Evolutionary conservation across 2,113 vertebrate genomes (phyloP).

Genomic region (Ailurus styani): DNA sequence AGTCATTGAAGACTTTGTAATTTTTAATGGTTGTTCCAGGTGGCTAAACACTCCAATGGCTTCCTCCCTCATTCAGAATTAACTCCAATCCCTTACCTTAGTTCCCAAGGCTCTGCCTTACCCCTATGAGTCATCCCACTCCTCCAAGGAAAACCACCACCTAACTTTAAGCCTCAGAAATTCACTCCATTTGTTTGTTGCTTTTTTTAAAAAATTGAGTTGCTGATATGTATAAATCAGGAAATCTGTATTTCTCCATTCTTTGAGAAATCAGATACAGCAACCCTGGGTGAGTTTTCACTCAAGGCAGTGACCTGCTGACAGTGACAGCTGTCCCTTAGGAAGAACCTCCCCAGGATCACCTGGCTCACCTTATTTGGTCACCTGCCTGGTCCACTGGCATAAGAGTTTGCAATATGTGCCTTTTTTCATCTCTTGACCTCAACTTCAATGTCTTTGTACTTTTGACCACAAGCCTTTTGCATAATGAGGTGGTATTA

Average conservation of each 20-base stretch:
- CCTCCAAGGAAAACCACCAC: background rate
- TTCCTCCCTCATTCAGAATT: background rate
- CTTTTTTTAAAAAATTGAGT: background rate
- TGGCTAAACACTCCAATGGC: background rate
- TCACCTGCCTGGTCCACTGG: background rate
- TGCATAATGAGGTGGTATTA: background rate
- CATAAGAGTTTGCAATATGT: background rate
- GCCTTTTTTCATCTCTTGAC: background rate
- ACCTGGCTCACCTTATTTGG: background rate
- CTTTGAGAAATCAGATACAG: background rate
- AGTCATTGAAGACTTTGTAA: background rate
- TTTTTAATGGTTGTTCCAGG: background rate
- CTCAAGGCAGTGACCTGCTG: background rate
- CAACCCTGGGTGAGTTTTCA: background rate
- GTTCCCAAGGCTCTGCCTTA: background rate
- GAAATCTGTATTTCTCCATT: background rate
- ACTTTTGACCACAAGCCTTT: background rate
- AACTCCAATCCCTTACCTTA: background rate
- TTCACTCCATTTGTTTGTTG: background rate
- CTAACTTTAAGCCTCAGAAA: background rate
- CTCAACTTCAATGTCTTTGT: background rate
- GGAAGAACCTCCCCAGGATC: background rate
- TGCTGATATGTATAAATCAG: background rate
- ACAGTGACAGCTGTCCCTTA: background rate
- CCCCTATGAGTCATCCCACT: background rate